phyloP scores from a whole-genome alignment of 1,140 invertebrate genomes.

The Drosophila novamexicana region DNA sequence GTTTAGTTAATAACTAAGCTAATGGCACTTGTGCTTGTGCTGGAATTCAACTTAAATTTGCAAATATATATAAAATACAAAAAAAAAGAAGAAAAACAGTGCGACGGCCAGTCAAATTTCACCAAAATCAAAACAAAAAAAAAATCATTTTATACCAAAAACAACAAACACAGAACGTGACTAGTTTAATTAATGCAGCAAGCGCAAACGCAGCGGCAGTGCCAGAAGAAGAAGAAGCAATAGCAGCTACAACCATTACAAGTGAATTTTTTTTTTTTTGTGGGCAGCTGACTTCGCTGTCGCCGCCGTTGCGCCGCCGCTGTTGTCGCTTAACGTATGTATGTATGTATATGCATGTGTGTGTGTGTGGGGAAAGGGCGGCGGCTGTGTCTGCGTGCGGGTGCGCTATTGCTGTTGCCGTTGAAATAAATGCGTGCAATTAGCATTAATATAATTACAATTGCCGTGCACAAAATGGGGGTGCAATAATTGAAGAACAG shows the following conservation, averaged over 20 bases:
- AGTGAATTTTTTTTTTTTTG: slow-evolving; percentile 63
- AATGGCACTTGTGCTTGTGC: neutral
- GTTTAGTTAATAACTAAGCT: slow-evolving; percentile 23
- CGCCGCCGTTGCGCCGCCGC: slow-evolving; percentile 31
- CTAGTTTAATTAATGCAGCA: slow-evolving; percentile 72
- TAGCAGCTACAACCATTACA: slow-evolving; percentile 59
- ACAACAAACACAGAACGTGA: slow-evolving; percentile 65
- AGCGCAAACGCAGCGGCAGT: slow-evolving; percentile 11
- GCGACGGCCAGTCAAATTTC: slow-evolving; percentile 49
- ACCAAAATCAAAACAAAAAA: slow-evolving; percentile 14
- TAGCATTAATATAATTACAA: slow-evolving; percentile 75
- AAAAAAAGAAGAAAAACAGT: slow-evolving; percentile 4
- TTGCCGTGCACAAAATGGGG: slow-evolving; percentile 50
- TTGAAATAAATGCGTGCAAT: slow-evolving; percentile 69
- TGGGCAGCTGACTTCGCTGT: slow-evolving; percentile 51
- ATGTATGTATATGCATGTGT: slow-evolving; percentile 24
- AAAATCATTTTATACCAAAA: slow-evolving; percentile 45
- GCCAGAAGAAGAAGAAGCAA: slow-evolving; percentile 29
- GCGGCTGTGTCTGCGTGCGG: slow-evolving; percentile 31
- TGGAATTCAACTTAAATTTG: slow-evolving; percentile 15
- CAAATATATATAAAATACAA: neutral
- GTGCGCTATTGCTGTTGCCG: slow-evolving; percentile 21
- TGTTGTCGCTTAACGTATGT: slow-evolving; percentile 22
- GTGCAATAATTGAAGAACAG: slow-evolving; percentile 55
- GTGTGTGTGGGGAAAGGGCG: slow-evolving; percentile 47